phyloP scores from a whole-genome alignment of 2,797 vertebrate species.

The Fistularia commersonii region DNA sequence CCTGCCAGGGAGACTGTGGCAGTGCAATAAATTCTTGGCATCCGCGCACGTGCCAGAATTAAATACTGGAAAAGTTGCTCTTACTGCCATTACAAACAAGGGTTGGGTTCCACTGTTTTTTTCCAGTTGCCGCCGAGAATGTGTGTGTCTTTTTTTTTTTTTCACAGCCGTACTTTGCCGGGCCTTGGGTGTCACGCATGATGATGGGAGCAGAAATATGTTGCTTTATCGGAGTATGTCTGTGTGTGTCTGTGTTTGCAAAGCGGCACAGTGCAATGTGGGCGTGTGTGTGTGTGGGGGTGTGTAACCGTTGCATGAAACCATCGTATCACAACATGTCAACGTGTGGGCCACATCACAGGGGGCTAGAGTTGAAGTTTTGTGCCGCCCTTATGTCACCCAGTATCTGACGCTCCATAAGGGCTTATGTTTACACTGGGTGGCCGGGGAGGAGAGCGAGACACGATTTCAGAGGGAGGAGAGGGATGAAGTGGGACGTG shows the following conservation, averaged over 20 bases:
- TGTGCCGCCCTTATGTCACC: conserved; percentile 65
- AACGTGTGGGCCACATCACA: conserved; percentile 70
- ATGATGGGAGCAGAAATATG: conserved; percentile 1
- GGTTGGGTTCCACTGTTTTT: conserved; percentile 58
- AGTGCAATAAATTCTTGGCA: conserved; percentile 66
- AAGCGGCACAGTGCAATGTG: conserved; percentile 35
- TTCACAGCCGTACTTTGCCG: conserved; percentile 1
- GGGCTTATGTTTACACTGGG: conserved; percentile 64
- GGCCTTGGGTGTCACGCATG: conserved; percentile 35
- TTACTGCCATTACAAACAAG: conserved; percentile 71
- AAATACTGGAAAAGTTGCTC: conserved; percentile 72
- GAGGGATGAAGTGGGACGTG: conserved; percentile 43
- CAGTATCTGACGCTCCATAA: conserved; percentile 60
- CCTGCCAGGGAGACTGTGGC: conserved; percentile 56
- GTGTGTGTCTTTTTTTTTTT: conserved; percentile 16
- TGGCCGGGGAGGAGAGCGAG: conserved; percentile 38
- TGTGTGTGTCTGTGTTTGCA: conserved; percentile 10
- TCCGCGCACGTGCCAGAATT: conserved; percentile 53
- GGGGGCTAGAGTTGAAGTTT: conserved; percentile 64
- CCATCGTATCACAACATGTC: conserved; percentile 68
- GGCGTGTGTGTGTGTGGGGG: conserved; percentile 25
- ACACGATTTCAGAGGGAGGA: conserved; percentile 34
- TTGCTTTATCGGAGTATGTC: conserved; percentile 13
- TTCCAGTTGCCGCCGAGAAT: conserved; percentile 30
- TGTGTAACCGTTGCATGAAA: conserved; percentile 33